These are phyloP conservation scores for Apamea anceps DNA, from an alignment of 2,888 invertebrate species.

Conservation along the genomic window DNA sequence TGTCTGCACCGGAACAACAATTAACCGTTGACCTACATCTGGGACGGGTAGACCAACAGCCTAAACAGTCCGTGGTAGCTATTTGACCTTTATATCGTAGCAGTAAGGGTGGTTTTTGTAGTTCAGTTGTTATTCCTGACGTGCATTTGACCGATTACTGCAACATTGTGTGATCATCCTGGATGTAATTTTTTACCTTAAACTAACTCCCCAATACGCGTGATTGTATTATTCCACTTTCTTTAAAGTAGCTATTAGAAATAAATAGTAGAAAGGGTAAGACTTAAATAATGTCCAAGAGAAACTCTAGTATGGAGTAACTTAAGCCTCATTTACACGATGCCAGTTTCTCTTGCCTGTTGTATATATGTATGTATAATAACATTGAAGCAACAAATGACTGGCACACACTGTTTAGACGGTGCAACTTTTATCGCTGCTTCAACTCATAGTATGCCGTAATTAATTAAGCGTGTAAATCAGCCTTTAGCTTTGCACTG, in stretches of 20 bases:
- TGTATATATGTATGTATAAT: no score
- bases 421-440: not conserved
- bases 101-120: conserved; percentile 1
- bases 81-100: not conserved
- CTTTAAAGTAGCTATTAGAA: no score
- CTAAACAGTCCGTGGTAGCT: conserved; percentile 1
- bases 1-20: conserved; percentile 73
- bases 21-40: conserved; percentile 75
- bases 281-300: not conserved
- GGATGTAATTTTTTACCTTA: not conserved
- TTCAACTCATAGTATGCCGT: not conserved
- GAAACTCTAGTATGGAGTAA: not conserved
- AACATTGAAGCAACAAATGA: no score
- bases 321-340: not conserved
- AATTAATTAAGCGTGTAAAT: not conserved
- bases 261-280: no score
- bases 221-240: no score
- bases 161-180: conserved; percentile 9
- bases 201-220: no score
- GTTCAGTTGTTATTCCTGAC: not conserved
- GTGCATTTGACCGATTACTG: not conserved
- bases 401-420: not conserved
- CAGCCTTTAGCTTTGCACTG: no score
- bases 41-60: conserved; percentile 53
- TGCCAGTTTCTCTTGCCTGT: no score